phyloP scores from a whole-genome alignment of 2,113 vertebrate genomes.

The Phrynosoma platyrhinos region DNA sequence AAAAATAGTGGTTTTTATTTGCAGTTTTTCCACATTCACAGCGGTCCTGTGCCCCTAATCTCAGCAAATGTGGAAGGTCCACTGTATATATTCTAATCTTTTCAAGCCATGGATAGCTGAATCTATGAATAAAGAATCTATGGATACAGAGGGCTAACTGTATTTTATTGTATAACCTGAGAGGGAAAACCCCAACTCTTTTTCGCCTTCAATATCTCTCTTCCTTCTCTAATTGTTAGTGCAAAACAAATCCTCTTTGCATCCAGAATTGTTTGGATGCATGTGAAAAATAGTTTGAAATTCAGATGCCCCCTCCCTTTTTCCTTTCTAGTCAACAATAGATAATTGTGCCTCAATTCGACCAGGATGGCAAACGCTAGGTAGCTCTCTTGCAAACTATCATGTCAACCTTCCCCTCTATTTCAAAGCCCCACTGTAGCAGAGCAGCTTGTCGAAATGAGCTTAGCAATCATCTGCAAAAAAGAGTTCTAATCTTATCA shows the following conservation, averaged over 20 bases:
- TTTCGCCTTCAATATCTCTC: background rate
- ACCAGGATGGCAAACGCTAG: background rate
- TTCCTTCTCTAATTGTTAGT: background rate
- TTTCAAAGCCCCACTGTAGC: constrained; percentile 14
- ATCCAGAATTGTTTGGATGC: accelerated
- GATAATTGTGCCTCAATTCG: background rate
- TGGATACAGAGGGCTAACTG: too few relatives aligned
- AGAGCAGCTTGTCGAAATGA: constrained; percentile 35
- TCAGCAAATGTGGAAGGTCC: too few relatives aligned
- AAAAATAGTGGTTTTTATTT: too few relatives aligned
- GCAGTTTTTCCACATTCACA: too few relatives aligned
- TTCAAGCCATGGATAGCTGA: too few relatives aligned
- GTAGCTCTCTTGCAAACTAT: background rate
- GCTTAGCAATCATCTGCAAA: constrained; percentile 43
- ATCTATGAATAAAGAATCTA: too few relatives aligned
- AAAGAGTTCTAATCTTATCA: constrained; percentile 48
- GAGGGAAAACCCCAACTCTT: background rate
- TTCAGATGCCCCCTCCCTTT: background rate
- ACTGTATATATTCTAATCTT: too few relatives aligned
- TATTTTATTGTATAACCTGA: background rate
- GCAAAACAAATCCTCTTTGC: background rate
- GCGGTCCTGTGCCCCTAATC: too few relatives aligned
- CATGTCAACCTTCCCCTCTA: constrained; percentile 22
- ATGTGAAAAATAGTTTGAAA: background rate
- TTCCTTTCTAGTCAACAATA: background rate